Evolutionary conservation across 2,888 invertebrate genomes (phyloP), one percentile per base, ranked within the genome.

Genomic region (Pteria penguin): DNA sequence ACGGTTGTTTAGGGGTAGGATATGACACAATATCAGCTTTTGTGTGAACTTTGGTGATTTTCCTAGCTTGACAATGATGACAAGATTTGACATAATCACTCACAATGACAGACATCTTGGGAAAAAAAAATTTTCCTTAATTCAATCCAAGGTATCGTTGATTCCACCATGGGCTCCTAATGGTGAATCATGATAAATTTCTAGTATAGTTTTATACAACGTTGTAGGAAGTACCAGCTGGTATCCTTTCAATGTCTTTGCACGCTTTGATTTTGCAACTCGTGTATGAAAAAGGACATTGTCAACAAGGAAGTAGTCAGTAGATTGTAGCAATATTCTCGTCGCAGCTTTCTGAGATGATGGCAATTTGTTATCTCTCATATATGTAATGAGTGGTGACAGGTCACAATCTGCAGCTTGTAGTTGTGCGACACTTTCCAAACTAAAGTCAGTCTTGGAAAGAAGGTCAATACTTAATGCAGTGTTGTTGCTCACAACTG

Each of bases 141-240:
- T 57, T 24, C 66, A 24, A 32, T 81, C 81, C 8, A 76, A 36
- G 24, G 81, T 81, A 58, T 81, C 75, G 4, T 76, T 72, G 33
- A 81, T 76, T 1, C 76, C 79, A n/a, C n/a, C n/a, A 45, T 81
- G 79, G 2, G 62, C 73, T 14, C 68, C 73, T 11, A 82, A 18
- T 2, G 76, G 72, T 1, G 78, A 70, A 24, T 82, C 78, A 72
- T 82, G 78, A 65, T 61, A 79, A 24, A 78, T 26, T 18, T 66
- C 14, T 0, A 57, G 57, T 57, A 57, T 57, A 22, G 57, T 57
- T n/a, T 57, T 57, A 18, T 22, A 8, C 24, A 57, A 57, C 11
- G 57, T 22, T 57, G 57, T 22, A 57, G 57, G 57, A 22, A 57
- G 24, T 18, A 57, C 57, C 11, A 57, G 57, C 22, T 57, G 57